Conservation (phyloP, 2,888 invertebrate genomes). For the Spodoptera littoralis region DNA sequence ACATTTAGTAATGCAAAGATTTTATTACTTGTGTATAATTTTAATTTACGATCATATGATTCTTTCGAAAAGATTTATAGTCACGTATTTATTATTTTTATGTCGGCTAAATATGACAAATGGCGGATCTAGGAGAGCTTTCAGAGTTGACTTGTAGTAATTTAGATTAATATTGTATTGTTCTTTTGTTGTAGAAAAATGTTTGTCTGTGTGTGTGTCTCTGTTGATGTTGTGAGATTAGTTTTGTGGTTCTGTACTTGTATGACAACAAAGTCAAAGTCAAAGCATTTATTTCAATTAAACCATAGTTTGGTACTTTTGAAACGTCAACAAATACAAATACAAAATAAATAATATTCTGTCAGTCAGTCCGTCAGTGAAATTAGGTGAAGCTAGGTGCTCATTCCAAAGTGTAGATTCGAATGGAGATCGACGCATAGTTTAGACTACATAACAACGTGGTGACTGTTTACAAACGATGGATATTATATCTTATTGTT, state of each 20-base stretch:
- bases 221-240: neutral
- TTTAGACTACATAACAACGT: too few relatives aligned
- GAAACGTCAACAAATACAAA: too few relatives aligned
- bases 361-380: too few relatives aligned
- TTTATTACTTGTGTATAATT: conserved; percentile 51
- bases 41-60: conserved; percentile 55
- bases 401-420: too few relatives aligned
- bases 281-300: too few relatives aligned
- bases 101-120: conserved; percentile 41
- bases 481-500: too few relatives aligned
- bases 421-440: too few relatives aligned
- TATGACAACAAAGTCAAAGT: too few relatives aligned
- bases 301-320: too few relatives aligned
- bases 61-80: conserved; percentile 52
- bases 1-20: conserved; percentile 48
- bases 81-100: conserved; percentile 50
- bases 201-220: neutral
- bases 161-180: conserved; percentile 47
- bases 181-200: conserved; percentile 30
- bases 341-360: too few relatives aligned
- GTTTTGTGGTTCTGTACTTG: conserved; percentile 13
- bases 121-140: conserved; percentile 35
- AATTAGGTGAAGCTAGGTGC: too few relatives aligned
- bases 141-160: conserved; percentile 36
- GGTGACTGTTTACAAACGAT: too few relatives aligned